Conservation (phyloP, 2,797 vertebrate genomes). For the Neosilurus hyrtlii region DNA sequence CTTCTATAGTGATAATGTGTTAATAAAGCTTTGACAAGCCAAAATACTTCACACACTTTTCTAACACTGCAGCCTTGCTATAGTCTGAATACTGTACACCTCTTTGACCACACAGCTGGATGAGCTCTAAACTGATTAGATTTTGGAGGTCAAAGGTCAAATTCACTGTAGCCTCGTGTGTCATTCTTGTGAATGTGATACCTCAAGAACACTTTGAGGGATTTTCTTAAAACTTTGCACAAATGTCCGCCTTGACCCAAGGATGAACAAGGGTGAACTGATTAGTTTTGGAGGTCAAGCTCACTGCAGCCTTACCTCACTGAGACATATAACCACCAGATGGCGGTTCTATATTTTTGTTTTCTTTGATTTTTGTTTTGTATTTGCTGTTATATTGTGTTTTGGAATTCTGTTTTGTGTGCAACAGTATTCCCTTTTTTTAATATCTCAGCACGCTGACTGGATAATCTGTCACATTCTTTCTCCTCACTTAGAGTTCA, state of each 20-base stretch:
- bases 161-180: too few species aligned
- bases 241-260: too few species aligned
- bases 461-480: background rate
- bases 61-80: background rate
- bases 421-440: background rate
- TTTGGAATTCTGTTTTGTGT: background rate
- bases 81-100: background rate
- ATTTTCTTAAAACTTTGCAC: too few species aligned
- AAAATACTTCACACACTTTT: background rate
- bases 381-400: too few species aligned
- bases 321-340: too few species aligned
- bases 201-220: too few species aligned
- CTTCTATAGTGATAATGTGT: background rate
- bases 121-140: background rate
- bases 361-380: too few species aligned
- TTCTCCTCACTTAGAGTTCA: slow-evolving; percentile 73
- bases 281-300: too few species aligned
- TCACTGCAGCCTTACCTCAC: too few species aligned
- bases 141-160: too few species aligned
- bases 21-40: background rate
- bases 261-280: too few species aligned
- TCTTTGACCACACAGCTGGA: background rate
- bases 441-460: background rate
- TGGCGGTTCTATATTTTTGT: too few species aligned
- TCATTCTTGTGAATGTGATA: background rate